phyloP scores from a whole-genome alignment of 92 coral and sea anemone species.

The Chrysogorgia sp. region DNA sequence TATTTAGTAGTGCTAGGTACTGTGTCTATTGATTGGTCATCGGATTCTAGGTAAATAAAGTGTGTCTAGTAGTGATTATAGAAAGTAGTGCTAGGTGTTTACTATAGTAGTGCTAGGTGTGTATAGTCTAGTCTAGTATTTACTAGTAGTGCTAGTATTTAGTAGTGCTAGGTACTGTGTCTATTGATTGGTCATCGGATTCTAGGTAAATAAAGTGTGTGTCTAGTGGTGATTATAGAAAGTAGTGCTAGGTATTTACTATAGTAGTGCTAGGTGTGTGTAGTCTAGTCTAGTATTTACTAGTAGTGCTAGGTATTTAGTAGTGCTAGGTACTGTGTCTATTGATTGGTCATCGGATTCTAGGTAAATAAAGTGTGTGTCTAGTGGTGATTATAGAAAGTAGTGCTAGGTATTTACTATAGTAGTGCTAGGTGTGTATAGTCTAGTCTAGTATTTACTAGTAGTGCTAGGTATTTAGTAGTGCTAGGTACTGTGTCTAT shows the following conservation, averaged over 20 bases:
- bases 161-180: conserved; percentile 77
- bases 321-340: conserved; percentile 78
- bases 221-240: not conserved
- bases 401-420: not conserved
- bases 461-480: no score
- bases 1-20: no score
- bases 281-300: no score
- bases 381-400: not conserved
- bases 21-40: conserved; percentile 93
- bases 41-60: conserved; percentile 80
- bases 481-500: conserved; percentile 72
- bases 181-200: conserved; percentile 98
- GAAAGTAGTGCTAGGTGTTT: not conserved
- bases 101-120: not conserved
- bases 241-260: not conserved
- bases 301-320: no score
- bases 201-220: conserved; percentile 66
- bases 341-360: conserved; percentile 99
- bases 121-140: no score
- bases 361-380: conserved; percentile 54
- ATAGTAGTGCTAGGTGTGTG: not conserved
- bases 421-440: not conserved
- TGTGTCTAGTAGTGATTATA: not conserved
- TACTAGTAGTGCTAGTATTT: no score
- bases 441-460: no score